These are phyloP conservation scores for Paelopatides confundens DNA, from an alignment of 53 echinoderm and acorn worm species.

Conservation along the genomic window DNA sequence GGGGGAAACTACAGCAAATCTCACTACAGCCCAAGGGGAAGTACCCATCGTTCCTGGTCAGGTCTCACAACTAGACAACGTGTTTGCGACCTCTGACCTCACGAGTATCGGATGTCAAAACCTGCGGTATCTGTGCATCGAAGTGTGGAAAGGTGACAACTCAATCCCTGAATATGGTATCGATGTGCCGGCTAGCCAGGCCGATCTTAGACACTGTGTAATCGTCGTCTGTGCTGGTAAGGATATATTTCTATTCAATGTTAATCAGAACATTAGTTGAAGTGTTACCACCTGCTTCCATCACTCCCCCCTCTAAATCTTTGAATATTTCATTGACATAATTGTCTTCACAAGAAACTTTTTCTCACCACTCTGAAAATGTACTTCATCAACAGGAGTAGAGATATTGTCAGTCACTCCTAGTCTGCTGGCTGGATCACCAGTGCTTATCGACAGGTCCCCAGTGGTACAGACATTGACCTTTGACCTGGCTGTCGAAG, in stretches of 20 bases:
- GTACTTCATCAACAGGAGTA: neutral
- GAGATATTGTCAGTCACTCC: conserved; percentile 1
- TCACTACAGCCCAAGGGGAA: conserved; percentile 62
- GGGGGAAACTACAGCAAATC: conserved; percentile 43
- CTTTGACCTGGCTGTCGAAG: conserved; percentile 13
- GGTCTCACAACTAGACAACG: conserved; percentile 40
- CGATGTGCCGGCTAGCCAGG: conserved; percentile 49
- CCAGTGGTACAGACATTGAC: neutral
- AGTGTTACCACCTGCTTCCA: too few species aligned
- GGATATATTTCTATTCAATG: too few species aligned
- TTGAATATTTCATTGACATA: too few species aligned
- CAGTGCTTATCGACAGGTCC: neutral
- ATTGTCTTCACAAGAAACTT: neutral
- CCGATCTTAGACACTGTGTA: conserved; percentile 65
- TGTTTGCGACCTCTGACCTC: conserved; percentile 51
- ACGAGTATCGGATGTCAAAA: conserved; percentile 50
- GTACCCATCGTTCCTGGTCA: conserved; percentile 64
- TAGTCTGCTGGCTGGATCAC: neutral
- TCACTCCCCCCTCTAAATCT: too few species aligned
- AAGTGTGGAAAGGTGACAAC: conserved; percentile 75
- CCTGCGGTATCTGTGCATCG: conserved; percentile 76
- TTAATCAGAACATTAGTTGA: too few species aligned
- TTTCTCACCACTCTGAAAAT: neutral
- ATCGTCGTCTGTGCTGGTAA: conserved; percentile 70
- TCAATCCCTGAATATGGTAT: conserved; percentile 76